Percentiles rank a stretch among this genome's conserved stretches.
phyloP scores from a whole-genome alignment of 2,888 invertebrate species.

The Beris morrisii region DNA sequence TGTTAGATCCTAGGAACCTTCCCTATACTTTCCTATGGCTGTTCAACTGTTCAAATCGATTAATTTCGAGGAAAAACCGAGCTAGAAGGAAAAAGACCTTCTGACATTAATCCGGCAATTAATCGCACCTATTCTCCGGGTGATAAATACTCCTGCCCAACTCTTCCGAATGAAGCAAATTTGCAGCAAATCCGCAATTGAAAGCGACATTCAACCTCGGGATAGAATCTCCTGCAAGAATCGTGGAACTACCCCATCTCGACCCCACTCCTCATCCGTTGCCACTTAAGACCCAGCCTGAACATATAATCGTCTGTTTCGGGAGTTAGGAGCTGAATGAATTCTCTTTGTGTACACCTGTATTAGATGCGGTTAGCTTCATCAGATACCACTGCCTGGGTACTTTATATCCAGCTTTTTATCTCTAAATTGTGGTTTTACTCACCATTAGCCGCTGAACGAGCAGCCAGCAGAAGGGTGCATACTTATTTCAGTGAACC shows the following conservation, averaged over 20 bases:
- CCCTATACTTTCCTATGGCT: too few species aligned
- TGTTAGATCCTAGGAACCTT: too few species aligned
- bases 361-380: background rate
- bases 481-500: conserved; percentile 27
- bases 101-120: conserved; percentile 25
- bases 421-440: conserved; percentile 31
- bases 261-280: too few species aligned
- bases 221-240: background rate
- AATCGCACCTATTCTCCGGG: conserved; percentile 17
- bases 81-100: conserved; percentile 3
- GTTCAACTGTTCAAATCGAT: too few species aligned
- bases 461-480: conserved; percentile 11
- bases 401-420: conserved; percentile 25
- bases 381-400: background rate
- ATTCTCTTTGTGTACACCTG: conserved; percentile 19
- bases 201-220: conserved; percentile 18
- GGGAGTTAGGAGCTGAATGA: background rate
- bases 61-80: too few species aligned
- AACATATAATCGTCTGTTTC: too few species aligned
- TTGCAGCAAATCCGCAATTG: conserved; percentile 25
- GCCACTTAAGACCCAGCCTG: too few species aligned
- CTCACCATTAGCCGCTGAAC: conserved; percentile 27
- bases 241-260: background rate
- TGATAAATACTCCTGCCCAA: conserved; percentile 13
- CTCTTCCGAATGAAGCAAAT: conserved; percentile 14